phyloP scores from a whole-genome alignment of 2,888 invertebrate species.

The Nomada fabriciana region DNA sequence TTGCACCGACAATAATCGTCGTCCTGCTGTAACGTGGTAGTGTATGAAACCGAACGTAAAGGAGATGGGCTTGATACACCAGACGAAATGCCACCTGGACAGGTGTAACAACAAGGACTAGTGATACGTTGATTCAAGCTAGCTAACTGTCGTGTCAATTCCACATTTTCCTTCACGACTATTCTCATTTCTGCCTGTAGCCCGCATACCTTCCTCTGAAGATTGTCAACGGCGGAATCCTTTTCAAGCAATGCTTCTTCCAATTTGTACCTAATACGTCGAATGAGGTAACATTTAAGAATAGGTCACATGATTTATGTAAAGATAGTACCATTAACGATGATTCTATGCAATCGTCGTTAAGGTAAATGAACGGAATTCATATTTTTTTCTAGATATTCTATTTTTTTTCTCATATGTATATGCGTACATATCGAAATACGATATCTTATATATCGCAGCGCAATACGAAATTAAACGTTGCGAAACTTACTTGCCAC shows the following conservation, averaged over 20 bases:
- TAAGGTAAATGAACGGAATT: constrained; percentile 48
- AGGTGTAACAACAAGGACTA: constrained; percentile 69
- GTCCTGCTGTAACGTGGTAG: constrained; percentile 56
- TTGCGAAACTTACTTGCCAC: constrained; percentile 86
- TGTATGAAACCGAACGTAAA: constrained; percentile 59
- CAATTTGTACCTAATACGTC: constrained; percentile 86
- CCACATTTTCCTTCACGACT: constrained; percentile 87
- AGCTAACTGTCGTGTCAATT: constrained; percentile 86
- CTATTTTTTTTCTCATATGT: constrained; percentile 14
- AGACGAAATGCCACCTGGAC: constrained; percentile 60
- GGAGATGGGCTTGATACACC: constrained; percentile 50
- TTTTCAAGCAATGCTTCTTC: constrained; percentile 88
- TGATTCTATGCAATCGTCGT: constrained; percentile 38
- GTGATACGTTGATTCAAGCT: constrained; percentile 71
- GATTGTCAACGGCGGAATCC: constrained; percentile 87
- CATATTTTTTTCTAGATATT: constrained; percentile 18
- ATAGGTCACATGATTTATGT: constrained; percentile 20
- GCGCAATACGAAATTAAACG: constrained; percentile 1
- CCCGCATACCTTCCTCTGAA: constrained; percentile 87
- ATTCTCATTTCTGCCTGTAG: constrained; percentile 88
- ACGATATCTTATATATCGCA: background rate
- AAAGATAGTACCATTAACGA: constrained; percentile 16
- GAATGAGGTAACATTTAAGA: background rate
- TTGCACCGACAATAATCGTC: constrained; percentile 72
- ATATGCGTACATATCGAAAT: background rate